phyloP scores from a whole-genome alignment of 2,888 invertebrate species.

The Oscheius sp. region DNA sequence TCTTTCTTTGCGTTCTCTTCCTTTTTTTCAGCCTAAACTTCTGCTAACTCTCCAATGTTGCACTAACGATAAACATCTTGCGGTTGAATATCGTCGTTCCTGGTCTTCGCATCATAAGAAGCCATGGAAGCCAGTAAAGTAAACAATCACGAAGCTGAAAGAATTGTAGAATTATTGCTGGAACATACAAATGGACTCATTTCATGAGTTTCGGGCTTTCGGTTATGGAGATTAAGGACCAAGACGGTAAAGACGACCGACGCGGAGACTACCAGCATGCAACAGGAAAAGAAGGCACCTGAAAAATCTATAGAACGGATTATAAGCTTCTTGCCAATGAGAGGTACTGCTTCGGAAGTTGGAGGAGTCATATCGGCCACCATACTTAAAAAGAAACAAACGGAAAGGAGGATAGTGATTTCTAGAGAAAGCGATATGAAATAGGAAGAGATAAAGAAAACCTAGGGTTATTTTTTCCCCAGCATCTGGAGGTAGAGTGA shows the following conservation, averaged over 20 bases:
- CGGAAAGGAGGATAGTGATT: constrained; percentile 78
- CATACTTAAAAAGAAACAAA: constrained; percentile 96
- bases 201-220: constrained; percentile 59
- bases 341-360: constrained; percentile 64
- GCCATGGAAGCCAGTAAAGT: constrained; percentile 94
- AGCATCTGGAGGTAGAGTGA: constrained; percentile 96
- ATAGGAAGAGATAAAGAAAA: constrained; percentile 71
- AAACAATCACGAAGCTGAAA: constrained; percentile 89
- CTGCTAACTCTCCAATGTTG: neutral
- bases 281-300: constrained; percentile 62
- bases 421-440: constrained; percentile 42
- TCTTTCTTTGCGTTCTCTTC: constrained; percentile 44
- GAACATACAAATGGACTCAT: constrained; percentile 60
- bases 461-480: constrained; percentile 97
- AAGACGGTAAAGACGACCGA: constrained; percentile 62
- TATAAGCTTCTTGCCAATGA: constrained; percentile 47
- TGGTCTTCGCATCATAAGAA: constrained; percentile 93
- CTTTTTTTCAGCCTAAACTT: constrained; percentile 39
- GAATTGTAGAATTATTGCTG: neutral
- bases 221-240: constrained; percentile 58
- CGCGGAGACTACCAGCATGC: constrained; percentile 60
- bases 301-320: neutral
- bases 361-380: constrained; percentile 93
- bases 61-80: constrained; percentile 27
- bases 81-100: constrained; percentile 73